Evolutionary conservation across 2,113 vertebrate genomes (phyloP).

Genomic region (Solea solea): DNA sequence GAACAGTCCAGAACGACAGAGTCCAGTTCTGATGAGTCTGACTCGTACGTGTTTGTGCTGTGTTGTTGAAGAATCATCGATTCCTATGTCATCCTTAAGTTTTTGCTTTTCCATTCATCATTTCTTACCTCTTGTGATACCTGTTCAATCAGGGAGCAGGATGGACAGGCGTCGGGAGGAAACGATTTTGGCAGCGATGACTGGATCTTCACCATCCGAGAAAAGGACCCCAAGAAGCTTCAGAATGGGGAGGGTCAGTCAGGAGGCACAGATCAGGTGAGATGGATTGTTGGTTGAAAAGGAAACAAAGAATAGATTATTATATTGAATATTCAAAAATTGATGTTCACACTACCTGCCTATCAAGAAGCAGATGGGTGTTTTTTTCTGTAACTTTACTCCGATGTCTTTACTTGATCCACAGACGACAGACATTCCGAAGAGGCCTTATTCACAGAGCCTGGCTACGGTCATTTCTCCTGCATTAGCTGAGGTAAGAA

Average conservation of each 20-base stretch:
- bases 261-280: constrained; percentile 83
- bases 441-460: constrained; percentile 94
- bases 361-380: background rate
- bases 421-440: constrained; percentile 89
- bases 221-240: constrained; percentile 93
- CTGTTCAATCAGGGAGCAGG: constrained; percentile 86
- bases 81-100: background rate
- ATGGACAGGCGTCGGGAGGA: constrained; percentile 92
- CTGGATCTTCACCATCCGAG: constrained; percentile 97
- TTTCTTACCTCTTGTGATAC: background rate
- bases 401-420: background rate
- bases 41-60: constrained; percentile 82
- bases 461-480: constrained; percentile 94
- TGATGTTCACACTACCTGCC: no score
- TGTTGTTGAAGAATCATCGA: background rate
- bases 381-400: background rate
- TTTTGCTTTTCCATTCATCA: background rate
- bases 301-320: background rate
- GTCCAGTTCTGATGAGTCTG: constrained; percentile 95
- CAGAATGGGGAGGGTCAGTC: constrained; percentile 90
- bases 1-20: constrained; percentile 88
- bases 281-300: constrained; percentile 8
- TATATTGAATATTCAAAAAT: no score
- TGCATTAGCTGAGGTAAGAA: constrained; percentile 91
- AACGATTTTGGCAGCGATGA: constrained; percentile 88